phyloP scores from a whole-genome alignment of 2,888 invertebrate genomes.

The Acleris laterana region DNA sequence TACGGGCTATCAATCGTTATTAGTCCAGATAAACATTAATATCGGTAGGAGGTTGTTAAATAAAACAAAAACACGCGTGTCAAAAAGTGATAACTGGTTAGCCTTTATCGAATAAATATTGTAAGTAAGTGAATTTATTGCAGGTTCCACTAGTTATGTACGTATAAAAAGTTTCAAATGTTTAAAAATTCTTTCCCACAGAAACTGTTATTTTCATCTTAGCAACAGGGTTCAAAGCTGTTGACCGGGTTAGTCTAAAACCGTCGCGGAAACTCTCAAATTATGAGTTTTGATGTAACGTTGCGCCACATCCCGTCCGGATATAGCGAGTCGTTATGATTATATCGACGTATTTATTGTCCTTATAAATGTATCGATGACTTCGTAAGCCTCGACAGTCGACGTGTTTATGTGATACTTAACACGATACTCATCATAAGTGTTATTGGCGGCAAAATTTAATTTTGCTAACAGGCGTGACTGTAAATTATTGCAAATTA shows the following conservation, averaged over 20 bases:
- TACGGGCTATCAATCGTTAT: no score
- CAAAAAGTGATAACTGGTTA: no score
- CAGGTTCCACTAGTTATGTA: no score
- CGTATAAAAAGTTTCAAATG: not conserved
- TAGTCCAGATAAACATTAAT: no score
- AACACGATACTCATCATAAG: not conserved
- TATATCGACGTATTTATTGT: conserved; percentile 33
- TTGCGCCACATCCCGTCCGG: conserved; percentile 64
- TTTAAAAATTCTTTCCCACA: conserved; percentile 17
- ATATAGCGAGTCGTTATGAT: conserved; percentile 50
- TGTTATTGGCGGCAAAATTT: not conserved
- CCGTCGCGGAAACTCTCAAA: conserved; percentile 77
- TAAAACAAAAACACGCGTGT: no score
- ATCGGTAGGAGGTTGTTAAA: no score
- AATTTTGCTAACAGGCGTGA: no score
- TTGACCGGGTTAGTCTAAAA: conserved; percentile 74
- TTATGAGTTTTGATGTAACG: conserved; percentile 82
- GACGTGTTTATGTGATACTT: not conserved
- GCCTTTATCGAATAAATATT: no score
- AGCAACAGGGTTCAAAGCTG: conserved; percentile 28
- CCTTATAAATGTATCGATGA: conserved; percentile 29
- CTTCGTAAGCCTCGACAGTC: not conserved
- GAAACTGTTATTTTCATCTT: conserved; percentile 13
- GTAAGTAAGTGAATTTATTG: no score
- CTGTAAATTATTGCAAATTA: no score